Conservation (phyloP, 2,888 invertebrate species). For the Bimastos eiseni region DNA sequence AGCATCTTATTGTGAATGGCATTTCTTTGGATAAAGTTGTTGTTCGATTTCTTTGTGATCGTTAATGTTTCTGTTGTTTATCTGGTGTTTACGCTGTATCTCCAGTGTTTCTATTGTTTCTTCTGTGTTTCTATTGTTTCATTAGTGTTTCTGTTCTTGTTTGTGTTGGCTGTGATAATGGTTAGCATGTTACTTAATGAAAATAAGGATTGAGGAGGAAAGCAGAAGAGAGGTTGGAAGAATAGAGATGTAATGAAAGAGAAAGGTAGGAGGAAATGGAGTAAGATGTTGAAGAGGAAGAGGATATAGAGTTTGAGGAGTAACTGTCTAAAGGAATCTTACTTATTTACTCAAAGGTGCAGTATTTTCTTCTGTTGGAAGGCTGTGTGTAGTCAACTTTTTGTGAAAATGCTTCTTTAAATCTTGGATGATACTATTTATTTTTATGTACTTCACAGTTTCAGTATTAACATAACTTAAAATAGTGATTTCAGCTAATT, state of each 20-base stretch:
- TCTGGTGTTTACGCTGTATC: too few species aligned
- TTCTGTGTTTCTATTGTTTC: background rate
- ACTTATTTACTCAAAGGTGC: too few species aligned
- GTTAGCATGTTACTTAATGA: background rate
- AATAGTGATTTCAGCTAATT: background rate
- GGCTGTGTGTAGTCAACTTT: background rate
- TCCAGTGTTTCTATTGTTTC: background rate
- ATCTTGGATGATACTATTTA: background rate
- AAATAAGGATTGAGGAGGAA: background rate
- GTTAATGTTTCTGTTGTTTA: background rate
- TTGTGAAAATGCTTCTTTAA: background rate
- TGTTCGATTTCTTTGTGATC: background rate
- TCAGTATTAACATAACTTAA: background rate
- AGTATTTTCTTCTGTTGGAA: background rate
- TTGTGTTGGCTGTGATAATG: background rate
- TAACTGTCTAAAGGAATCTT: too few species aligned
- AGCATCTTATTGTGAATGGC: background rate
- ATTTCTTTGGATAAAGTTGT: background rate
- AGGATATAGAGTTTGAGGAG: background rate
- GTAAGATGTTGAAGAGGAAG: background rate
- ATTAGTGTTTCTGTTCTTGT: background rate
- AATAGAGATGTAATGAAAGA: background rate
- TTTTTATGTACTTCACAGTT: background rate
- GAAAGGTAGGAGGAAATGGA: background rate
- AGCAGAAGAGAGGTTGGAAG: background rate